phyloP scores from a whole-genome alignment of 2,113 vertebrate species.

The Eurypyga helias region DNA sequence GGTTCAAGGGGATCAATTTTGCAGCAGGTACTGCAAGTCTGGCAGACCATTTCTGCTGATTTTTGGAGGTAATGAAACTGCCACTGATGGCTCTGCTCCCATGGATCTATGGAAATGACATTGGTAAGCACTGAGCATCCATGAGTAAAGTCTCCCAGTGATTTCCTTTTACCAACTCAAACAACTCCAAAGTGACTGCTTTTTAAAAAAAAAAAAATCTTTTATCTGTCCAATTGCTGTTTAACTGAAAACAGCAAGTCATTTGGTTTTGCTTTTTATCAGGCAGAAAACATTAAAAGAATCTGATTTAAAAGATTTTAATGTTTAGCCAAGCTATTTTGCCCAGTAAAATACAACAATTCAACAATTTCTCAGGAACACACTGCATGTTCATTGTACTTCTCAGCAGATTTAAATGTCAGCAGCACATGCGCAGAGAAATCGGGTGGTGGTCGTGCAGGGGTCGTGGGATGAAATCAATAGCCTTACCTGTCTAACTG shows the following conservation, averaged over 20 bases:
- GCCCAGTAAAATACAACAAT: neutral
- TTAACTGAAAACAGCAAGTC: neutral
- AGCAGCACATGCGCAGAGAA: no score
- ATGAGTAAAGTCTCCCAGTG: neutral
- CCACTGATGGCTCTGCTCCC: neutral
- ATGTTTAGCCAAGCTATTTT: neutral
- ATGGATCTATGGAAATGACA: neutral
- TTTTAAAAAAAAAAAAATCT: no score
- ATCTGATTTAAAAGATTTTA: neutral
- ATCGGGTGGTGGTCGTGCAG: no score
- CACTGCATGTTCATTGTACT: no score
- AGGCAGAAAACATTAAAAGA: neutral
- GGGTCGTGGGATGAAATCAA: no score
- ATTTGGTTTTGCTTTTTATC: neutral
- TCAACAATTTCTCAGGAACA: no score
- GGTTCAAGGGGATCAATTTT: neutral
- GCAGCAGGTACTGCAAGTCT: neutral
- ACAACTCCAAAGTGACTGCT: no score
- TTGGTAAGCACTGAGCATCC: neutral
- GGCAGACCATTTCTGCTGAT: neutral
- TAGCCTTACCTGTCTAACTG: no score
- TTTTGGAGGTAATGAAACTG: neutral
- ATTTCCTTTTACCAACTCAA: neutral
- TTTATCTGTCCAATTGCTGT: neutral
- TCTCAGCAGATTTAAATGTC: no score